Conservation (phyloP, 2,888 invertebrate species). For the Fragum whitleyi region DNA sequence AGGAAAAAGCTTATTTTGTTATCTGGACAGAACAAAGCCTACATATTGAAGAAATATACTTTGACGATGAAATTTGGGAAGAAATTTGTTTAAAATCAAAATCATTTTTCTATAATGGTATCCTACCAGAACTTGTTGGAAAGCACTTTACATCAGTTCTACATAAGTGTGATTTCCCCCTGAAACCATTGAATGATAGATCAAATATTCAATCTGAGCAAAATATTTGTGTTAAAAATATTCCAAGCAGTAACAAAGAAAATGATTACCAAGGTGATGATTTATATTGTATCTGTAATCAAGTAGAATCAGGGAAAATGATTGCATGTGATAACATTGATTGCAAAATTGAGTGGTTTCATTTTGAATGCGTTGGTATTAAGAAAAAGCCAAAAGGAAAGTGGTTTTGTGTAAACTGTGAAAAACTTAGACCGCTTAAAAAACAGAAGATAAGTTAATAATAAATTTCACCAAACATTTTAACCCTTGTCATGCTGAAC, state of each 20-base stretch:
- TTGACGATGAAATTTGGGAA: constrained; percentile 17
- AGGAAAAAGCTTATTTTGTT: constrained; percentile 49
- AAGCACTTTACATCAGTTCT: constrained; percentile 3
- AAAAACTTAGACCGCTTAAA: constrained; percentile 18
- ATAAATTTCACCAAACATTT: no score
- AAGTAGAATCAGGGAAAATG: constrained; percentile 41
- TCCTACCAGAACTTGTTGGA: constrained; percentile 31
- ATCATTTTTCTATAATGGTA: background rate
- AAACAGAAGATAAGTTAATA: constrained; percentile 1
- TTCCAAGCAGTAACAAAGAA: background rate
- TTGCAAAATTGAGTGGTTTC: constrained; percentile 39
- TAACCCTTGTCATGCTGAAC: no score
- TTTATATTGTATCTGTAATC: constrained; percentile 28
- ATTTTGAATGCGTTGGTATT: constrained; percentile 35
- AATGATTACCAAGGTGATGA: constrained; percentile 7
- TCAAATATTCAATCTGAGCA: background rate
- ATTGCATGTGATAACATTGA: constrained; percentile 36
- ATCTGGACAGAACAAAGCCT: constrained; percentile 46
- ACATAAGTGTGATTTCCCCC: background rate
- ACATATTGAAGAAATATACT: constrained; percentile 40
- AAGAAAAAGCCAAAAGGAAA: constrained; percentile 34
- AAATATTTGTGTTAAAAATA: background rate
- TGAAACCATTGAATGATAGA: background rate
- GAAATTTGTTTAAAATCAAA: constrained; percentile 13
- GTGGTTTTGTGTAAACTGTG: constrained; percentile 43